Conservation (phyloP, 2,797 vertebrate genomes). For the Girardinus metallicus region DNA sequence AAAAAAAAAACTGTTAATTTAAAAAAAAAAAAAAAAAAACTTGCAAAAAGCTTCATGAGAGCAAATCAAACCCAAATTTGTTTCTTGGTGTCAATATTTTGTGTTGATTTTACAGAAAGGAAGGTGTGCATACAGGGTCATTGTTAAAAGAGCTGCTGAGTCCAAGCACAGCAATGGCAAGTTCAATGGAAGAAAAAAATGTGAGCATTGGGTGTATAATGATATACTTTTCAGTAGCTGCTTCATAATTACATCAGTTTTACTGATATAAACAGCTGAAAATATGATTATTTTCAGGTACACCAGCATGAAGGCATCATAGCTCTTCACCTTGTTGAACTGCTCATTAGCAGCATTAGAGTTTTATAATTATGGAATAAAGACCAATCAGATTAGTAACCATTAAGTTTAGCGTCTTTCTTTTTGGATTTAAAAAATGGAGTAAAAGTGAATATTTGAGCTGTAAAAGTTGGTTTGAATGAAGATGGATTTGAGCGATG, state of each 20-base stretch:
- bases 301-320: background rate
- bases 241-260: background rate
- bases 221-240: background rate
- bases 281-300: background rate
- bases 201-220: background rate
- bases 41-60: too few relatives aligned
- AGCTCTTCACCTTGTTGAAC: background rate
- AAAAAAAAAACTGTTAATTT: too few relatives aligned
- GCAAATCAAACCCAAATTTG: too few relatives aligned
- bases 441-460: background rate
- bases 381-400: background rate
- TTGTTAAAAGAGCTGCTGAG: background rate
- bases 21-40: too few relatives aligned
- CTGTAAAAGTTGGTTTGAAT: background rate
- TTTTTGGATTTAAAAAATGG: background rate
- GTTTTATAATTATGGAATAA: background rate
- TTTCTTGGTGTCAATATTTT: too few relatives aligned
- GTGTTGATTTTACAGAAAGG: background rate
- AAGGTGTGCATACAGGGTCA: background rate
- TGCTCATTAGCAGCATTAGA: background rate
- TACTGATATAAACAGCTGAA: background rate
- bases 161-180: background rate
- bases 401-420: background rate
- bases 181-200: background rate
- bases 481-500: background rate